Percentiles rank a stretch among this genome's conserved stretches.
These are phyloP conservation scores for Lithodes maja DNA, from an alignment of 2,888 invertebrate species.

Conservation along the genomic window DNA sequence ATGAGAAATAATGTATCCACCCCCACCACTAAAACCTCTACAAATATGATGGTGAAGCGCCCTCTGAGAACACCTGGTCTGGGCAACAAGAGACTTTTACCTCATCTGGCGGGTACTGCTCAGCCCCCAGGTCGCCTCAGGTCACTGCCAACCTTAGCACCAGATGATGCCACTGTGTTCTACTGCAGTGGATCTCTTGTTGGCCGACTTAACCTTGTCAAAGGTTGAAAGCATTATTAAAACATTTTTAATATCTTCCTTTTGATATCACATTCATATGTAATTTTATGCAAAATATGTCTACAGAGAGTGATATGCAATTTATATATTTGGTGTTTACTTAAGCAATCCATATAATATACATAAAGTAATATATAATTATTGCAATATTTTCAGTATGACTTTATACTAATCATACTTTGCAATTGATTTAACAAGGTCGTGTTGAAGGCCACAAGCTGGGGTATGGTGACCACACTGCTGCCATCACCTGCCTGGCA, in stretches of 20 bases:
- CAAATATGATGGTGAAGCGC: not conserved
- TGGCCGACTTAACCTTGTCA: not conserved
- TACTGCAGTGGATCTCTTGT: conserved; percentile 49
- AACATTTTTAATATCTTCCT: too few species aligned
- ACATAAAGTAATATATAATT: too few species aligned
- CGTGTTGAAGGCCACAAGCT: conserved; percentile 26
- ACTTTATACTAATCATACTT: not conserved
- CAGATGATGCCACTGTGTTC: conserved; percentile 38
- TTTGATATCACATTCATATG: too few species aligned
- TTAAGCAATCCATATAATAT: too few species aligned
- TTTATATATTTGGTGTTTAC: too few species aligned
- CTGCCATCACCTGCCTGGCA: conserved; percentile 56
- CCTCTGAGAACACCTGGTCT: not conserved
- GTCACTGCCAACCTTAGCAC: conserved; percentile 29
- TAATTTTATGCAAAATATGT: too few species aligned
- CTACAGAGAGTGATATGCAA: too few species aligned
- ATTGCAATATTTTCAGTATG: not conserved
- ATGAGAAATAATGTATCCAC: too few species aligned
- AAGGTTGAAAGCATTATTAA: not conserved
- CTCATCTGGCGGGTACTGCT: not conserved
- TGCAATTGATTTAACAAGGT: not conserved
- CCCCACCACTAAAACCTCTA: not conserved
- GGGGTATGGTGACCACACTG: conserved; percentile 47
- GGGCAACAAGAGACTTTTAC: not conserved
- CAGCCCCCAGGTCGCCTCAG: not conserved